Conservation (phyloP, 1,140 invertebrate genomes). For the Panulirus ornatus region DNA sequence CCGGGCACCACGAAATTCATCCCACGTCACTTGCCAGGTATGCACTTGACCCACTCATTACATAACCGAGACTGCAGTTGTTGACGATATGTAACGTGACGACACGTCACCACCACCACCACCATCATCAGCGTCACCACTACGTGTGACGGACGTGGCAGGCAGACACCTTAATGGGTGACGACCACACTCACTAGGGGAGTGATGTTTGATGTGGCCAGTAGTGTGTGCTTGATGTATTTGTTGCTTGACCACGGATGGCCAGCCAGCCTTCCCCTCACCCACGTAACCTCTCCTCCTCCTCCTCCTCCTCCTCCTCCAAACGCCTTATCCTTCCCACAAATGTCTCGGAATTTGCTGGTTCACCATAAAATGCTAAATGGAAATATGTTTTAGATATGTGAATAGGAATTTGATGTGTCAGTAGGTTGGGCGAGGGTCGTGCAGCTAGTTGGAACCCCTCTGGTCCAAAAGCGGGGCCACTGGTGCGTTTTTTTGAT, state of each 20-base stretch:
- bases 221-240: too few species aligned
- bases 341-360: not conserved
- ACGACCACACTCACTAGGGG: too few species aligned
- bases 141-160: not conserved
- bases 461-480: too few species aligned
- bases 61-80: not conserved
- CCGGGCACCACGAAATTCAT: not conserved
- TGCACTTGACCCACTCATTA: not conserved
- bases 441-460: not conserved
- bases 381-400: not conserved
- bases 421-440: not conserved
- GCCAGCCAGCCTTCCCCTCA: not conserved
- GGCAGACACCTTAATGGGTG: not conserved
- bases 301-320: not conserved
- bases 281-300: not conserved
- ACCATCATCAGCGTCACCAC: not conserved
- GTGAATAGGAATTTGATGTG: not conserved
- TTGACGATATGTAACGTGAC: not conserved
- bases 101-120: not conserved
- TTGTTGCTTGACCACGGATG: too few species aligned
- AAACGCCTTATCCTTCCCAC: not conserved
- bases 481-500: too few species aligned
- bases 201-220: too few species aligned
- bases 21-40: too few species aligned
- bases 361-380: not conserved